Conservation (phyloP, 2,113 vertebrate genomes). For the Plectropomus leopardus region DNA sequence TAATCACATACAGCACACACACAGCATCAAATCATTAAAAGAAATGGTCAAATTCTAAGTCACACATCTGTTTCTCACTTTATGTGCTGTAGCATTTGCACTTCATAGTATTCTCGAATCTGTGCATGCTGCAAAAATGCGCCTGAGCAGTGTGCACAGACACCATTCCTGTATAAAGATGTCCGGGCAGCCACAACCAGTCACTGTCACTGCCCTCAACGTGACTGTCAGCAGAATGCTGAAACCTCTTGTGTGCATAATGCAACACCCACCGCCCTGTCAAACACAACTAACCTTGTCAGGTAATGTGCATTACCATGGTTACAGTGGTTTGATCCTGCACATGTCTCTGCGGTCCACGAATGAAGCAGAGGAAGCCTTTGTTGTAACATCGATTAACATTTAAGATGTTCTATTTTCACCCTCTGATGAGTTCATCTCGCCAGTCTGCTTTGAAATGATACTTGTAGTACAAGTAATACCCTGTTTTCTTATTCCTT, state of each 20-base stretch:
- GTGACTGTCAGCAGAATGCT: slow-evolving; percentile 38
- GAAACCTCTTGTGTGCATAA: slow-evolving; percentile 44
- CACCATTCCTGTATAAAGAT: slow-evolving; percentile 14
- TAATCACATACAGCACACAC: slow-evolving; percentile 14
- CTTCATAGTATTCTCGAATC: slow-evolving; percentile 26
- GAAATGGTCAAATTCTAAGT: not conserved
- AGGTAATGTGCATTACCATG: slow-evolving; percentile 58
- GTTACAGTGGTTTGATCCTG: slow-evolving; percentile 43
- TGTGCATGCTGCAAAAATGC: slow-evolving; percentile 14
- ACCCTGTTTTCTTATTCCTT: slow-evolving; percentile 14
- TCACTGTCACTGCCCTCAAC: slow-evolving; percentile 53
- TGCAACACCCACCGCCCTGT: slow-evolving; percentile 48
- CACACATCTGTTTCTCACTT: slow-evolving; percentile 25
- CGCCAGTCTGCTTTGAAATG: slow-evolving; percentile 35
- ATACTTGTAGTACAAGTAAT: not conserved
- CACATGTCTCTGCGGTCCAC: not conserved
- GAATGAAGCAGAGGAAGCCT: slow-evolving; percentile 4
- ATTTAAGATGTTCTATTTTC: slow-evolving; percentile 55
- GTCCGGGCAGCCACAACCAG: slow-evolving; percentile 19
- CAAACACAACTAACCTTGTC: slow-evolving; percentile 64
- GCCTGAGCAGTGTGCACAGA: not conserved
- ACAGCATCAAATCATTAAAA: slow-evolving; percentile 4
- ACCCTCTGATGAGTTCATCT: slow-evolving; percentile 48
- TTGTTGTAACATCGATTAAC: slow-evolving; percentile 55
- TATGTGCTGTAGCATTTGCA: not conserved